These are phyloP conservation scores for Hydroisotoma schaefferi DNA, from an alignment of 2,888 invertebrate species.

Conservation along the genomic window DNA sequence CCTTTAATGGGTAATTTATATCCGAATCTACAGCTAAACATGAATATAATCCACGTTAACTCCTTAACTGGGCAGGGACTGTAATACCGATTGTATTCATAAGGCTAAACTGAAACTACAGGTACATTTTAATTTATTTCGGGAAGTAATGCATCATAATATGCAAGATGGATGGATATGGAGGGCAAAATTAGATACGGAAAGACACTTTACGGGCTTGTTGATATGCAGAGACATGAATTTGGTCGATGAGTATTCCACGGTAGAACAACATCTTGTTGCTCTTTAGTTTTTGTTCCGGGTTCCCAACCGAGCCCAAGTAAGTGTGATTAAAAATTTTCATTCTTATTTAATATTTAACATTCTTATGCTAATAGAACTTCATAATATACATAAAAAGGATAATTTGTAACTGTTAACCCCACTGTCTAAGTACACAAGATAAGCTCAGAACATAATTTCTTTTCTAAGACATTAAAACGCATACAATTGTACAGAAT, in stretches of 20 bases:
- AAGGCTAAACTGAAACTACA: too few relatives aligned
- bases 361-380: too few relatives aligned
- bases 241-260: not conserved
- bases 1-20: constrained; percentile 2
- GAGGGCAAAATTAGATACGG: constrained; percentile 4
- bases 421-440: not conserved
- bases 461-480: not conserved
- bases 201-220: constrained; percentile 1
- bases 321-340: constrained; percentile 9
- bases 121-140: too few relatives aligned
- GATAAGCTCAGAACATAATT: not conserved
- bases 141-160: too few relatives aligned
- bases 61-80: not conserved
- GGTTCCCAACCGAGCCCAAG: constrained; percentile 10
- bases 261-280: not conserved
- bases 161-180: too few relatives aligned
- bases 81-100: too few relatives aligned
- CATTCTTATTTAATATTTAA: too few relatives aligned
- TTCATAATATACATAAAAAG: too few relatives aligned
- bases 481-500: not conserved
- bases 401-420: not conserved
- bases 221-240: constrained; percentile 10
- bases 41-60: not conserved
- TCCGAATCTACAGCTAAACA: not conserved
- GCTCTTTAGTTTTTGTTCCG: constrained; percentile 5